Evolutionary conservation across 2,113 vertebrate species (phyloP), one percentile per base, ranked within the genome.

Genomic region (Agelaius tricolor): DNA sequence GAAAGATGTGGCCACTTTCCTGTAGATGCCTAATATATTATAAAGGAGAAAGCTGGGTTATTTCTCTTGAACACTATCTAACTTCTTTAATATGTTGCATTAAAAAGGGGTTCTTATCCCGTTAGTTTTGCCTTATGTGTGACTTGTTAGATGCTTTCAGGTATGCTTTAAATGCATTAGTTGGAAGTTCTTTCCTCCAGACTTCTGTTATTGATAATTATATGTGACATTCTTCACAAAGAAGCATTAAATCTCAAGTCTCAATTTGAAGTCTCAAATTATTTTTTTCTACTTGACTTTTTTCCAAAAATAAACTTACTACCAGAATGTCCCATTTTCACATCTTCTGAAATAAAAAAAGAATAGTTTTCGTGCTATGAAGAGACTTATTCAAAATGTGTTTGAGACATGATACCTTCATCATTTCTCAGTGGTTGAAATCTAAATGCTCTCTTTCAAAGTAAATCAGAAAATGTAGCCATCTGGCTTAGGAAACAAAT

Each of bases 11-110:
- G 16, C 26, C 24, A 8, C 33, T 4, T 33, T 52, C 5, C 20
- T 31, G 0, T 24, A 11, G 39, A 8, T 9, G 7, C 17, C 67
- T 31, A 12, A 15, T 14, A 1, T 2, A 11, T 9, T 21, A 2
- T 2, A n/a, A 39, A 49, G n/a, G 43, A 44, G 44, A 65, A 59
- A 72, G n/a, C 7, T 44, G 47, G 30, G 2, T 49, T 62, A 0
- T 28, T 18, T 35, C 12, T 67, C 15, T 39, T 13, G 27, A 20
- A 8, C 6, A 8, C 5, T 11, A 0, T 18, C 35, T 37, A 17
- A 18, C 8, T 44, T 55, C 20, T 83, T 58, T 15, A 57, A 26
- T 37, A 26, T 0, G 13, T 43, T 62, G 12, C 31, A 68, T 19
- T 20, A 1, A 24, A 28, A 28, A 24, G 28, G 1, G 1, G 9